Conservation (phyloP, 2,113 vertebrate species). For the Pantherophis guttatus region DNA sequence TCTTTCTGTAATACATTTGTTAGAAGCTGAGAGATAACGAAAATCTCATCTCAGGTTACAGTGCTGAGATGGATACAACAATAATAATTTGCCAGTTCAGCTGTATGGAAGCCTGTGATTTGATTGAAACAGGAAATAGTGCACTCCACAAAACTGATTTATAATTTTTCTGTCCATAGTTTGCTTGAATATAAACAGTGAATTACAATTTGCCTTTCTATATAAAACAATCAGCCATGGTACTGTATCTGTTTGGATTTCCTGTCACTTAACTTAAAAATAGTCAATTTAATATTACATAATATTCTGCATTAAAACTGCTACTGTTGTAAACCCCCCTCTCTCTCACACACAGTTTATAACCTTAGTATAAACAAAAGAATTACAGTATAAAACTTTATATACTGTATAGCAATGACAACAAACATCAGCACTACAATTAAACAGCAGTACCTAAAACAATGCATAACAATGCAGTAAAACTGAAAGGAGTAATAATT, state of each 20-base stretch:
- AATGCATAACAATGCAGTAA: neutral
- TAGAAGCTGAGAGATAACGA: neutral
- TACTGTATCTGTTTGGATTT: neutral
- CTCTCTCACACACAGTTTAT: neutral
- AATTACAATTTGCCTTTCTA: neutral
- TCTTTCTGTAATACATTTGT: neutral
- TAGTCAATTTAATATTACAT: neutral
- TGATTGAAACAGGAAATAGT: neutral
- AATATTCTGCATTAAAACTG: neutral
- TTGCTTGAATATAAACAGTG: neutral
- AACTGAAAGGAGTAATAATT: neutral
- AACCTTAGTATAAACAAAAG: neutral
- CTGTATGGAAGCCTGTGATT: neutral
- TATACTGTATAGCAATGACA: neutral
- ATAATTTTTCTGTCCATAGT: neutral
- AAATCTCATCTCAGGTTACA: neutral
- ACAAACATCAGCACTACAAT: neutral
- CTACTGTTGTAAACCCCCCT: neutral
- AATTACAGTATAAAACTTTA: neutral
- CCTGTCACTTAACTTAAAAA: neutral
- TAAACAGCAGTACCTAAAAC: neutral
- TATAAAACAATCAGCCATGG: neutral
- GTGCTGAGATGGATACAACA: neutral
- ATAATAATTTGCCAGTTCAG: neutral
- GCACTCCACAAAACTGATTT: neutral